Evolutionary conservation across 2,888 invertebrate genomes (phyloP).

Genomic region (Oxystoma pomonae): DNA sequence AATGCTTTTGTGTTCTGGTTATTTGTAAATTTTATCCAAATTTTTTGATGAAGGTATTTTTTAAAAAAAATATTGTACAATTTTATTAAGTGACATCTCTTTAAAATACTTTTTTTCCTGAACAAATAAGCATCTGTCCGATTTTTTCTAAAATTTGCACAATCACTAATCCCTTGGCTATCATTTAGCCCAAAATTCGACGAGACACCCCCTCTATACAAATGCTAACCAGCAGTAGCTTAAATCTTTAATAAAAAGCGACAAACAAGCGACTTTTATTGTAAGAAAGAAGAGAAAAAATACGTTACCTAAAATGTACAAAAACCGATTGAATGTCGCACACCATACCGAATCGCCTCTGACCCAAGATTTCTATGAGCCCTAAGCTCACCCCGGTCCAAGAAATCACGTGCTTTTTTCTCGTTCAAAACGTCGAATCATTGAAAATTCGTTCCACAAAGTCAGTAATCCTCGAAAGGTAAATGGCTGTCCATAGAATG

Average conservation of each 20-base stretch:
- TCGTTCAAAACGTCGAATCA: not conserved
- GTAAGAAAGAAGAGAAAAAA: not conserved
- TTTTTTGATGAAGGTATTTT: too few species aligned
- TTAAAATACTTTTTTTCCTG: too few species aligned
- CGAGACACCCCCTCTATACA: not conserved
- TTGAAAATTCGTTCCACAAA: slow-evolving; percentile 1
- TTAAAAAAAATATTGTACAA: too few species aligned
- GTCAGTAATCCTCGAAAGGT: not conserved
- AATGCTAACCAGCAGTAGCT: not conserved
- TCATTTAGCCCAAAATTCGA: not conserved
- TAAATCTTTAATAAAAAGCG: not conserved
- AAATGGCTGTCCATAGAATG: not conserved
- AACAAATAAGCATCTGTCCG: not conserved
- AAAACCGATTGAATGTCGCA: not conserved
- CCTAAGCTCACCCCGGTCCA: not conserved
- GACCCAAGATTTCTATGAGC: not conserved
- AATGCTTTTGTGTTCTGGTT: too few species aligned
- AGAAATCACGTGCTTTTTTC: slow-evolving; percentile 1
- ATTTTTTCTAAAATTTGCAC: not conserved
- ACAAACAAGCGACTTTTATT: not conserved
- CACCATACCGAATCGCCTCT: not conserved
- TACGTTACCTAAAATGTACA: too few species aligned
- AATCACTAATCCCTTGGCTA: not conserved
- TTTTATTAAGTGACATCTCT: too few species aligned
- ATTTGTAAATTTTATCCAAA: too few species aligned